A percentile compares a stretch with the other conserved stretches of the same genome.
Evolutionary conservation across 2,888 invertebrate genomes (phyloP).

Genomic region (Eulithis prunata): DNA sequence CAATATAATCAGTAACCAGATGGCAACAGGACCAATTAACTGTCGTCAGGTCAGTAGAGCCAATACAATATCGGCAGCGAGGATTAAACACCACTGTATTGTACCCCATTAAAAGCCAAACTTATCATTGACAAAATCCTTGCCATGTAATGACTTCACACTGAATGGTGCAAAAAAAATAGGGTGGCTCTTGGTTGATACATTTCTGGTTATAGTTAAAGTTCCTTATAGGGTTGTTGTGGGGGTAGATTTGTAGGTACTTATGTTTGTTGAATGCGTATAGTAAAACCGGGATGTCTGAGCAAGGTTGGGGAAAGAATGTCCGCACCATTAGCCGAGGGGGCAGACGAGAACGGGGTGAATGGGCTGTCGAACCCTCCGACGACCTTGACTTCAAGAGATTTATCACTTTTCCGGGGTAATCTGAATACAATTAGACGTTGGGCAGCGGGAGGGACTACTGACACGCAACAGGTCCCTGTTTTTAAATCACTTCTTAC

Average conservation of each 20-base stretch:
- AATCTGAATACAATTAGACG: slow-evolving; percentile 82
- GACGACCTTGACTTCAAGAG: slow-evolving; percentile 79
- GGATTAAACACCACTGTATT: slow-evolving; percentile 17
- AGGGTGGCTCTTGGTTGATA: slow-evolving; percentile 47
- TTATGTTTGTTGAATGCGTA: slow-evolving; percentile 56
- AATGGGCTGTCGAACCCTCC: slow-evolving; percentile 81
- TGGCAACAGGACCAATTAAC: too few species aligned
- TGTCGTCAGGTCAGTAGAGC: neutral
- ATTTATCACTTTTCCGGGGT: slow-evolving; percentile 81
- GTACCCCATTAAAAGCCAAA: slow-evolving; percentile 10
- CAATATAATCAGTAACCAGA: too few species aligned
- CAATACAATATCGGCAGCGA: slow-evolving; percentile 10
- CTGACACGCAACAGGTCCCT: slow-evolving; percentile 66
- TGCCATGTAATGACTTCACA: slow-evolving; percentile 27
- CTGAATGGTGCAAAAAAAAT: slow-evolving; percentile 46
- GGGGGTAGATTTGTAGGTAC: slow-evolving; percentile 50
- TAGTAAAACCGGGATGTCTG: slow-evolving; percentile 63
- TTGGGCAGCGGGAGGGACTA: slow-evolving; percentile 66
- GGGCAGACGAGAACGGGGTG: slow-evolving; percentile 78
- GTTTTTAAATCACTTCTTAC: slow-evolving; percentile 47
- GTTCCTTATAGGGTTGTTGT: slow-evolving; percentile 50
- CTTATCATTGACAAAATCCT: slow-evolving; percentile 23
- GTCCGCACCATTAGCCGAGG: slow-evolving; percentile 77
- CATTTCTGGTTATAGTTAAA: slow-evolving; percentile 49
- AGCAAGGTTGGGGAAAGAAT: slow-evolving; percentile 75